Conservation (phyloP, 2,888 invertebrate species). For the Drosophila borealis region DNA sequence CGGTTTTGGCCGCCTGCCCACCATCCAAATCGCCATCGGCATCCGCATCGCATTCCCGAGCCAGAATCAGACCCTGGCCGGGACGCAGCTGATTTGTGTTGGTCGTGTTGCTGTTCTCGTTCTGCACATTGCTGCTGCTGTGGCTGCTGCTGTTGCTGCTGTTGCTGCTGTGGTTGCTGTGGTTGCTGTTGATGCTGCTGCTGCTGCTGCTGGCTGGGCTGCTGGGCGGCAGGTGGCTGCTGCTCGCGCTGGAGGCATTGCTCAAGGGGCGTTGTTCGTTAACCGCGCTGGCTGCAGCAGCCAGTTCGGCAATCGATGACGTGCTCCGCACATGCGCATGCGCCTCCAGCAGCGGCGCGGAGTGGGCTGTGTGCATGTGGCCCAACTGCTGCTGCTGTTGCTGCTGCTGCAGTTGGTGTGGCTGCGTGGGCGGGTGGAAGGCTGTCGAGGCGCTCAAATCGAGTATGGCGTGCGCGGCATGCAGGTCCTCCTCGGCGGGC, state of each 20-base stretch:
- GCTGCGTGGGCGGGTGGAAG: conserved; percentile 88
- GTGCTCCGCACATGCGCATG: conserved; percentile 72
- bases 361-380: conserved; percentile 57
- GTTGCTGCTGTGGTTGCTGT: conserved; percentile 76
- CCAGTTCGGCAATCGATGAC: conserved; percentile 80
- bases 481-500: conserved; percentile 92
- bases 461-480: conserved; percentile 94
- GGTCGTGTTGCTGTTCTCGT: conserved; percentile 85
- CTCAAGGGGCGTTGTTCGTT: conserved; percentile 83
- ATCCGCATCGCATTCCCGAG: conserved; percentile 31
- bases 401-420: conserved; percentile 83
- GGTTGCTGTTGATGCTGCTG: conserved; percentile 79
- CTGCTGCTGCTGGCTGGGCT: conserved; percentile 81
- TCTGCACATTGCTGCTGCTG: conserved; percentile 77
- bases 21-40: conserved; percentile 39
- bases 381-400: conserved; percentile 83
- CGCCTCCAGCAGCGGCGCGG: conserved; percentile 60
- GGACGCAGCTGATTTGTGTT: conserved; percentile 81
- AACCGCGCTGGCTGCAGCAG: conserved; percentile 78
- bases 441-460: conserved; percentile 95
- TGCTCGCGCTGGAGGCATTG: conserved; percentile 81
- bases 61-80: conserved; percentile 45
- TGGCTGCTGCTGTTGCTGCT: conserved; percentile 71
- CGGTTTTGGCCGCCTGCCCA: conserved; percentile 87
- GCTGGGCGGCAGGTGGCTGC: conserved; percentile 72